Conservation (phyloP, 1,140 invertebrate species). For the Pseudomyrmex flavicornis region DNA sequence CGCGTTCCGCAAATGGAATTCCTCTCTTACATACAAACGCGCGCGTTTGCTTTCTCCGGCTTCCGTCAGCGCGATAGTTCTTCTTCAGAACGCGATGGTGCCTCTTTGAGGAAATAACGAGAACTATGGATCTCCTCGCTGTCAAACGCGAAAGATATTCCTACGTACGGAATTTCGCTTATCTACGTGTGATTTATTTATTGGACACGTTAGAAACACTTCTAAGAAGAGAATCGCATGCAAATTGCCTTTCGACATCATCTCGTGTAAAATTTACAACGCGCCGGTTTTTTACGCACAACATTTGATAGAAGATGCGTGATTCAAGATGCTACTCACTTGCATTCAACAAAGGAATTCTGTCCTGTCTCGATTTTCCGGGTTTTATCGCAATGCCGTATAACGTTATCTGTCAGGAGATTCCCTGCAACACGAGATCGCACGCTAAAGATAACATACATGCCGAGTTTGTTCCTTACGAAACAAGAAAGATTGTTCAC, state of each 20-base stretch:
- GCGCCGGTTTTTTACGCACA: neutral
- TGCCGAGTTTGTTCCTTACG: neutral
- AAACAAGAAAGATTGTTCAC: neutral
- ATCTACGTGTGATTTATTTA: constrained; percentile 11
- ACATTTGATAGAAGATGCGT: neutral
- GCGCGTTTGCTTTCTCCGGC: neutral
- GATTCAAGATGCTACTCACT: constrained; percentile 61
- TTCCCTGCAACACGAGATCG: constrained; percentile 66
- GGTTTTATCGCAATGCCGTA: constrained; percentile 67
- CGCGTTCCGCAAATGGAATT: constrained; percentile 31
- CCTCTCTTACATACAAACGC: neutral
- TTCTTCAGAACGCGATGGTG: neutral
- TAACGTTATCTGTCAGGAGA: constrained; percentile 66
- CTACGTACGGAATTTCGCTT: neutral
- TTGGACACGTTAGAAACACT: constrained; percentile 5
- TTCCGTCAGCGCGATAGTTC: neutral
- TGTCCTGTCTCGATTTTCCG: constrained; percentile 61
- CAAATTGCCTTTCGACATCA: too few species aligned
- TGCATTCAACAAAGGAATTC: constrained; percentile 60
- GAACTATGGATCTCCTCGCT: neutral
- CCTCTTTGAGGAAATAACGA: neutral
- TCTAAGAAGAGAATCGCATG: too few species aligned
- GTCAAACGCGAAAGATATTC: neutral
- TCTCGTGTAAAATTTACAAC: neutral
- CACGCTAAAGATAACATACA: neutral